Percentiles rank a stretch among this genome's conserved stretches.
Conservation (phyloP, 2,888 invertebrate genomes). For the Drosophila rellima region DNA sequence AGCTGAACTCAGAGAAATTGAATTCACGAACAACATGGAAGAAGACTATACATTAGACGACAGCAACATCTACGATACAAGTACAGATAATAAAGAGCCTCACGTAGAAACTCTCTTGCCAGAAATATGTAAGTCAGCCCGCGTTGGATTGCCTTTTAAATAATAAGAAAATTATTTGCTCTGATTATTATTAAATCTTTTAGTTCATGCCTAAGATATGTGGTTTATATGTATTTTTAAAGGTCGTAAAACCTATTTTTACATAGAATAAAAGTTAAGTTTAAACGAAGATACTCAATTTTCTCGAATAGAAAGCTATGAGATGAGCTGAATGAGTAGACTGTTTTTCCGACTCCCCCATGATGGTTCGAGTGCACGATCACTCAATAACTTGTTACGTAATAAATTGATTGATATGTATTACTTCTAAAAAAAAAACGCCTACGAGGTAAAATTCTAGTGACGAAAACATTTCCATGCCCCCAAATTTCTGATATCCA, state of each 20-base stretch:
- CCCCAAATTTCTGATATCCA: no score
- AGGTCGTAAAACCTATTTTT: slow-evolving; percentile 1
- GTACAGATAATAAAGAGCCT: slow-evolving; percentile 24
- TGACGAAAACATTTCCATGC: no score
- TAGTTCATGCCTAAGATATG: slow-evolving; percentile 3
- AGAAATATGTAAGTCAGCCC: slow-evolving; percentile 27
- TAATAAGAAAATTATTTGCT: slow-evolving; percentile 6
- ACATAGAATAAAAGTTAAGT: slow-evolving; percentile 7
- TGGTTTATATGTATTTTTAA: slow-evolving; percentile 6
- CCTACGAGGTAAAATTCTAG: no score
- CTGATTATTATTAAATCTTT: slow-evolving; percentile 9
- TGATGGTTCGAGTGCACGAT: no score
- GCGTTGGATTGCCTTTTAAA: neutral
- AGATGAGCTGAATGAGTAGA: no score
- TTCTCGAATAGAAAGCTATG: neutral
- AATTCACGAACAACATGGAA: slow-evolving; percentile 50
- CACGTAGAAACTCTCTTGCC: slow-evolving; percentile 21
- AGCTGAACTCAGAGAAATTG: slow-evolving; percentile 55
- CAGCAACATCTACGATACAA: slow-evolving; percentile 36
- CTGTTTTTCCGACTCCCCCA: no score
- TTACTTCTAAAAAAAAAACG: no score
- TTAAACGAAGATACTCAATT: neutral
- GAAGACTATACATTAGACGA: slow-evolving; percentile 57
- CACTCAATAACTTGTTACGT: no score
- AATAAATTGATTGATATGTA: no score